These are phyloP conservation scores for Lophius americanus DNA, from an alignment of 2,797 vertebrate species.

Conservation along the genomic window DNA sequence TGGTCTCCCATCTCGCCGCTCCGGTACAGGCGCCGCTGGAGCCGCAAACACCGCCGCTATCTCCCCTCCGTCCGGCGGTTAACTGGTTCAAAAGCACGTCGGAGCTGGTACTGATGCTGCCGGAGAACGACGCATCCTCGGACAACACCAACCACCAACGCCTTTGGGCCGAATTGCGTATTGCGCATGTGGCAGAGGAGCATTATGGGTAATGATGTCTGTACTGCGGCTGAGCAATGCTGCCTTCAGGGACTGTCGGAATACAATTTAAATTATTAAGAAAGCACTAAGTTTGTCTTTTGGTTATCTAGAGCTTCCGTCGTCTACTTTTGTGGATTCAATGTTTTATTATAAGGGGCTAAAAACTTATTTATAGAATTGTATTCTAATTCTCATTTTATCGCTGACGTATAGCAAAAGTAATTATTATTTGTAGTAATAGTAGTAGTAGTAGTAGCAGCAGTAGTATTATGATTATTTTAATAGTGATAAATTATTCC, in stretches of 20 bases:
- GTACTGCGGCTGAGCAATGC: not conserved
- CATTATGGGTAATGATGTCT: conserved; percentile 76
- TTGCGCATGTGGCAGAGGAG: conserved; percentile 69
- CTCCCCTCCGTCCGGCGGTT: conserved; percentile 28
- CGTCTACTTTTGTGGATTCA: too few species aligned
- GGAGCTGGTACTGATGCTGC: conserved; percentile 84
- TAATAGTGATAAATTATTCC: too few species aligned
- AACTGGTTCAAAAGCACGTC: conserved; percentile 41
- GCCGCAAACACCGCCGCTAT: conserved; percentile 39
- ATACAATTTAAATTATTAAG: not conserved
- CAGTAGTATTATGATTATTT: too few species aligned
- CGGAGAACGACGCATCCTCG: conserved; percentile 78
- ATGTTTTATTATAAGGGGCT: too few species aligned
- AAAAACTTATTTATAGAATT: too few species aligned
- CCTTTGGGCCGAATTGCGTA: conserved; percentile 63
- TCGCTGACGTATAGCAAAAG: too few species aligned
- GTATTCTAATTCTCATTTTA: too few species aligned
- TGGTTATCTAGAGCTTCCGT: too few species aligned
- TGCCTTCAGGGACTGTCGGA: conserved; percentile 38
- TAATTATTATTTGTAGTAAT: too few species aligned
- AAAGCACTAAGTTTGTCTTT: too few species aligned
- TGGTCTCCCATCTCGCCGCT: conserved; percentile 80
- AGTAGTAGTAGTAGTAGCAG: too few species aligned
- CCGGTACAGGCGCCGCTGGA: conserved; percentile 47
- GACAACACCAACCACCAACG: conserved; percentile 70